Evolutionary conservation across 2,888 invertebrate genomes (phyloP), one percentile per base, ranked within the genome.

Genomic region (Trachelus stipa): DNA sequence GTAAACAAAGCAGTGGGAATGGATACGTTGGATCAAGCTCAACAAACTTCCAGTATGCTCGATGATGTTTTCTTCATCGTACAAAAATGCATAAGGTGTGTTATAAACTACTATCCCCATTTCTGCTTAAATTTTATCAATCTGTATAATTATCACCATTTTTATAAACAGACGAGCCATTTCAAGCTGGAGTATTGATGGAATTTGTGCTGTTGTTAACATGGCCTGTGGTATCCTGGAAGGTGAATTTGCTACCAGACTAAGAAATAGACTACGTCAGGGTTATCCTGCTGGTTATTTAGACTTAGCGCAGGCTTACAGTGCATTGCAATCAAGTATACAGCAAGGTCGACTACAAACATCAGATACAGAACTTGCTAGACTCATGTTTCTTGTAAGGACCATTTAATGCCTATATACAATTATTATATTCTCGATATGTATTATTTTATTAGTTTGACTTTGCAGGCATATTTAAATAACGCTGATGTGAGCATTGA

Each of bases 41-140:
- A 94, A 79, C 94, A 95, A 83, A 96, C 96, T 1, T 98, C 98
- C 3, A 98, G 97, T 84, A 96, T 99, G 93, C 97, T 99, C 0
- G 99, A 99, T 91, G 99, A 99, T 92, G 96, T 98, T 0, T 99
- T 99, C 92, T 99, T 98, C 91, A 98, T 99, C 83, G 95, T 99
- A 3, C 96, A 98, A 87, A 99, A 99, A 92, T 98, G 98, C 86
- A 96, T 99, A 76, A 94, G 96, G 97, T 95, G 89, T 82, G 83
- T 56, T 56, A 56, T 56, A 56, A 56, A 23, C 23, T 23, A 23
- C 23, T 56, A 56, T 56, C 75, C n/a, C 11, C 12, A 71, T 69
- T 33, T 23, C n/a, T 23, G 9, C 56, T 23, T 56, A 9, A 56
- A 23, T 9, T 56, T 9, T 2, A 23, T 23, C 9, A 56, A 56